These are phyloP conservation scores for Acromyrmex heyeri DNA, from an alignment of 1,140 invertebrate genomes.

Conservation along the genomic window DNA sequence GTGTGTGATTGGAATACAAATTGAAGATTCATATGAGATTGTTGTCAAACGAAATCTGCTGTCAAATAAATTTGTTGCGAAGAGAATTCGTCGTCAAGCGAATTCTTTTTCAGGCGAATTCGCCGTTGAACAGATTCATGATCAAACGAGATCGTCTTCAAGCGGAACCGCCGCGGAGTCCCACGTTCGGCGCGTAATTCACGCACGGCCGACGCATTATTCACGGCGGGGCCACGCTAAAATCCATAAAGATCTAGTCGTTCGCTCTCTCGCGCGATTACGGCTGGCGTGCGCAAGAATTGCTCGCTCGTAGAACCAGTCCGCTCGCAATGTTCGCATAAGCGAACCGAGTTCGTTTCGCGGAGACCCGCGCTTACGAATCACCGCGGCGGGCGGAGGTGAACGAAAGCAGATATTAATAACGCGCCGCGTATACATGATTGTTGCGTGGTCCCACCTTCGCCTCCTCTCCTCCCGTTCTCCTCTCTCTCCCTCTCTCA, in stretches of 20 bases:
- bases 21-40: neutral
- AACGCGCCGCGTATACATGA: conserved; percentile 80
- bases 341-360: conserved; percentile 34
- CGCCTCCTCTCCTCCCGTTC: conserved; percentile 29
- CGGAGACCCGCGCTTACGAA: conserved; percentile 68
- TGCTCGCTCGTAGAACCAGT: conserved; percentile 45
- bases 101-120: neutral
- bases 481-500: conserved; percentile 19
- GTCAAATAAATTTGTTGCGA: neutral
- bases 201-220: conserved; percentile 48
- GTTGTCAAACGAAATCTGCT: neutral
- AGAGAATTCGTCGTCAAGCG: neutral
- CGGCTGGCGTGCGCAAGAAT: neutral
- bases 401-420: conserved; percentile 82
- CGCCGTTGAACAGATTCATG: neutral
- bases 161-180: neutral
- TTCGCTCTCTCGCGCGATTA: conserved; percentile 22
- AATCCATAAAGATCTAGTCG: conserved; percentile 32
- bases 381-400: conserved; percentile 64
- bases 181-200: conserved; percentile 46
- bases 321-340: neutral
- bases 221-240: conserved; percentile 36
- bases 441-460: conserved; percentile 80
- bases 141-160: neutral
- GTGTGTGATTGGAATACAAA: neutral